Conservation (phyloP, 2,888 invertebrate species). For the Steinernema scapterisci region DNA sequence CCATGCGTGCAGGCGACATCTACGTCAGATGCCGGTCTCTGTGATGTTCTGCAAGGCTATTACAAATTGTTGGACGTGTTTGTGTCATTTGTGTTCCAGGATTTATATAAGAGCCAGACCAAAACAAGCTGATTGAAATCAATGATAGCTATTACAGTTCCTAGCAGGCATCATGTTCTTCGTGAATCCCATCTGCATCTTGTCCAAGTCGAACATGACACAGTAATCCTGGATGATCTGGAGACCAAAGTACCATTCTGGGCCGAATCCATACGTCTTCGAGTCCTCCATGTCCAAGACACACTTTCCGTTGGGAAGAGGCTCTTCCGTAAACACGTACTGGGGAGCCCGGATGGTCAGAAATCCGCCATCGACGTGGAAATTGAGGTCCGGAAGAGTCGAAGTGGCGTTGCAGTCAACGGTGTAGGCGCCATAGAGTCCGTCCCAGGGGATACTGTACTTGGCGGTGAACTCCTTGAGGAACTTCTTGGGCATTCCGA, state of each 20-base stretch:
- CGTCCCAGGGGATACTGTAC: constrained; percentile 5
- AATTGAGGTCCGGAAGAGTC: neutral
- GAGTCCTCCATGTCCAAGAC: constrained; percentile 17
- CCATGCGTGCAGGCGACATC: no score
- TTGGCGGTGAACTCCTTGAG: neutral
- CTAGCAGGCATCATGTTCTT: no score
- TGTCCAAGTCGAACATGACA: neutral
- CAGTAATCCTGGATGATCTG: neutral
- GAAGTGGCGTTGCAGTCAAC: neutral
- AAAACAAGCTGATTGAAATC: no score
- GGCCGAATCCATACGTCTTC: neutral
- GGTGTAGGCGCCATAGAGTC: constrained; percentile 16
- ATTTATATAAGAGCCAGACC: no score
- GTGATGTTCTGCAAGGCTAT: no score
- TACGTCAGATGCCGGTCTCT: no score
- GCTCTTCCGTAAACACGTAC: neutral
- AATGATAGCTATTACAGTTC: no score
- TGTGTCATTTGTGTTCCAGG: no score
- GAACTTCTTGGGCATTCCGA: constrained; percentile 7
- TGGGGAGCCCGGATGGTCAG: neutral
- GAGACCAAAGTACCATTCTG: constrained; percentile 2
- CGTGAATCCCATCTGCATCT: neutral
- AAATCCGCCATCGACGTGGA: neutral
- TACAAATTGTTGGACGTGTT: no score
- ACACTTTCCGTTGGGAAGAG: neutral